A percentile compares a stretch with the other conserved stretches of the same genome.
These are phyloP conservation scores for Catostylus mosaicus DNA, from an alignment of 30 jellyfish, hydroid and myxozoan genomes.

Conservation along the genomic window DNA sequence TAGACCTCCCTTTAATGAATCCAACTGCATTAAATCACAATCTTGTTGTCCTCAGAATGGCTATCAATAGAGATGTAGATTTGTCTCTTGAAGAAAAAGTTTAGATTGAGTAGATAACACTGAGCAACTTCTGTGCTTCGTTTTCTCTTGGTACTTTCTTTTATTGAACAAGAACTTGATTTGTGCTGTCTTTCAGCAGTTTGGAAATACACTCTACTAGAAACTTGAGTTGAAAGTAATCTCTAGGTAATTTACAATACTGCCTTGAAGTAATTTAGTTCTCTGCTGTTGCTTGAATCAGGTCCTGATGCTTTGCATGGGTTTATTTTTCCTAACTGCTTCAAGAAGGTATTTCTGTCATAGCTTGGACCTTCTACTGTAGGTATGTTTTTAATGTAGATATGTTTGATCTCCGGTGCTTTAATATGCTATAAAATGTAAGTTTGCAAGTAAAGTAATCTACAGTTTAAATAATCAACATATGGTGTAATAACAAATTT, in stretches of 20 bases:
- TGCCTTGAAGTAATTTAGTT: constrained; percentile 37
- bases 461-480: too few species aligned
- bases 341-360: constrained; percentile 53
- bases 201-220: constrained; percentile 45
- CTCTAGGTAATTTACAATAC: constrained; percentile 49
- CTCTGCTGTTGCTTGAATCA: constrained; percentile 40
- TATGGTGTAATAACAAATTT: too few species aligned
- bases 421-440: too few species aligned
- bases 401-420: constrained; percentile 27
- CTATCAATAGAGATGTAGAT: constrained; percentile 8
- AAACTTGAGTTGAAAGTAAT: constrained; percentile 34
- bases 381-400: constrained; percentile 34
- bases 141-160: constrained; percentile 36
- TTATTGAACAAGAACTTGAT: constrained; percentile 27
- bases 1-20: too few species aligned
- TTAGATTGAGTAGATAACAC: constrained; percentile 38
- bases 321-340: constrained; percentile 41
- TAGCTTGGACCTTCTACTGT: constrained; percentile 62
- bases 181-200: constrained; percentile 43
- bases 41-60: constrained; percentile 21
- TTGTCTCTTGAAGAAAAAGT: not conserved
- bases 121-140: constrained; percentile 38
- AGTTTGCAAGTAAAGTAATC: too few species aligned
- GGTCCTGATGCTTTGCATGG: constrained; percentile 41
- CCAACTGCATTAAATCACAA: too few species aligned